Base-by-base conservation (phyloP, 2,888 invertebrate genomes). In the Meganola albula region DNA sequence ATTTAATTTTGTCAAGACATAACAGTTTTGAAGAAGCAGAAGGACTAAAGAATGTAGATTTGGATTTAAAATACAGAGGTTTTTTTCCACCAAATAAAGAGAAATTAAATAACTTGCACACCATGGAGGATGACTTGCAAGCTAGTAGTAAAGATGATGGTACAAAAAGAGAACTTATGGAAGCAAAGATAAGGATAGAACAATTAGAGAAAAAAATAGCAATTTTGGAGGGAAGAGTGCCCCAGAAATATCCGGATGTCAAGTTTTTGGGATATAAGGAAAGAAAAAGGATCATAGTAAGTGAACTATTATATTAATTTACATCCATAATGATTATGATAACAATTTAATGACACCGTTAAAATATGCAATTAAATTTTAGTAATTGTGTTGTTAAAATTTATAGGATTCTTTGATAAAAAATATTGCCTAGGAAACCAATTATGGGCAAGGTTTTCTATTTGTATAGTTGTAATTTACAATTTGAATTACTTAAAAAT, bases 241-340 rank as follows among this genome's bases (percentile, higher is more conserved):
- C 93, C 1, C 94, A 95, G 57, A 92, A 92, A 50, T 97, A 93
- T 83, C 97, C 97, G 0, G 92, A 94, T 67, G 97, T 99, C 0
- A 93, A 93, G 68, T 97, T 96, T 69, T 87, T 97, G 9, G 97
- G 96, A 52, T 97, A 97, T 70, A 93, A 95, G 63, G 92, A 94
- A 50, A 89, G 98, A 34, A 98, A 96, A 72, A 88, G 99, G 48
- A 97, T 99, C 60, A 82, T 99, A 82, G 95, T 97, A 66, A 78
- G 83, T 60, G n/a, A n/a, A n/a, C n/a, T n/a, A n/a, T n/a, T n/a
- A n/a, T n/a, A n/a, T n/a, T n/a, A n/a, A 16, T 16, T 16, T 16
- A 16, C 16, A 16, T n/a, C n/a, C n/a, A 16, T 16, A 16, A 5
- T 16, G 6, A 6, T 16, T 16, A 16, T 16, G 4, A 4, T 5